These are phyloP conservation scores for Penaeus chinensis DNA, from an alignment of 1,140 invertebrate genomes.

Conservation along the genomic window DNA sequence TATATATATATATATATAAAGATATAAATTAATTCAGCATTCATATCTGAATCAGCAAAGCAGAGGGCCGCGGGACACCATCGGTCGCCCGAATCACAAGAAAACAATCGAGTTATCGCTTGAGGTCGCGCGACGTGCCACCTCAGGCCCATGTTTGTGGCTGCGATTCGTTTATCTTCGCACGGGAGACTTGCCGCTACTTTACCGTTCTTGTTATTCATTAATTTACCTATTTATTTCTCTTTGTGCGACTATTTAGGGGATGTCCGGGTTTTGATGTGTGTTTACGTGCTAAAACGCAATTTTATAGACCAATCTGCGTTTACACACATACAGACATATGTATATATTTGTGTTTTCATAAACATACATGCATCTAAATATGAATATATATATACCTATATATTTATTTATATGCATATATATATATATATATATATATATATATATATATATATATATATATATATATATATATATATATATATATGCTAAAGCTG, in stretches of 20 bases:
- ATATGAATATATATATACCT: too few relatives aligned
- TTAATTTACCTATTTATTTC: slow-evolving; percentile 16
- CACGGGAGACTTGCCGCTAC: too few relatives aligned
- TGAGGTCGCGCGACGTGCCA: too few relatives aligned
- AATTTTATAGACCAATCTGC: slow-evolving; percentile 13
- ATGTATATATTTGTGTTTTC: neutral
- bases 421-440: slow-evolving; percentile 41
- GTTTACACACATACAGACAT: slow-evolving; percentile 27
- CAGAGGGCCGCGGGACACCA: too few relatives aligned
- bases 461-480: slow-evolving; percentile 40
- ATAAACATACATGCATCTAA: too few relatives aligned
- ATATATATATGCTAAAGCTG: slow-evolving; percentile 22
- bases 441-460: slow-evolving; percentile 41
- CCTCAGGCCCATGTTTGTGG: too few relatives aligned
- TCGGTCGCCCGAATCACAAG: too few relatives aligned
- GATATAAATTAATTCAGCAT: too few relatives aligned
- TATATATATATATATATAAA: too few relatives aligned
- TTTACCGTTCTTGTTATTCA: slow-evolving; percentile 12
- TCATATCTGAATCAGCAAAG: too few relatives aligned
- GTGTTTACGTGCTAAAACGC: slow-evolving; percentile 11
- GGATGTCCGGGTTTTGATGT: neutral
- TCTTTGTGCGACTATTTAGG: neutral
- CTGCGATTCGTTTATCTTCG: too few relatives aligned
- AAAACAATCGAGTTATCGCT: too few relatives aligned
- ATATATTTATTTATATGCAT: neutral